phyloP scores from a whole-genome alignment of 2,113 vertebrate genomes.

The Eclectus roratus region DNA sequence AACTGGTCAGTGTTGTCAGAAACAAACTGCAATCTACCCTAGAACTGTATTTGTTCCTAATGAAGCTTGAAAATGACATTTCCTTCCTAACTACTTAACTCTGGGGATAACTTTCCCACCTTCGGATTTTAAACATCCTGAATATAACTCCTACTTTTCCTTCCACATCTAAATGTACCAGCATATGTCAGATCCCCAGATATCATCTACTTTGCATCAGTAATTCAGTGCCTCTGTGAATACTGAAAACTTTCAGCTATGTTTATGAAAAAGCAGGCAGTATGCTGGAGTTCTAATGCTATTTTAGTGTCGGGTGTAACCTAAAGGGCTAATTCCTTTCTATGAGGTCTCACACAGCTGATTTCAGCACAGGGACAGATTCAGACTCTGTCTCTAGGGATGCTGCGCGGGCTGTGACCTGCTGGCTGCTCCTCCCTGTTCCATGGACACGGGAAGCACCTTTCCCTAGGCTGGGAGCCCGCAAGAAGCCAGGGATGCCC shows the following conservation, averaged over 20 bases:
- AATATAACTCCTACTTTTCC: neutral
- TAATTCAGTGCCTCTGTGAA: neutral
- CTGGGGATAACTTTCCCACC: neutral
- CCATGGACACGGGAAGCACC: fast-evolving
- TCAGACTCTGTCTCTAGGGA: neutral
- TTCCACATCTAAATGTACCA: neutral
- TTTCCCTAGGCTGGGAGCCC: fast-evolving
- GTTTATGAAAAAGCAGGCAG: neutral
- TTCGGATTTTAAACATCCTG: neutral
- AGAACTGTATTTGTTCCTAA: neutral
- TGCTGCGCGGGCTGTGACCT: neutral
- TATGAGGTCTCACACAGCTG: neutral
- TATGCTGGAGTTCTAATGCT: neutral
- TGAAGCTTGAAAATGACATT: neutral
- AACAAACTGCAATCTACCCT: neutral
- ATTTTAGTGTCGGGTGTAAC: neutral
- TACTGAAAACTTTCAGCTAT: neutral
- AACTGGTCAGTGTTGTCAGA: neutral
- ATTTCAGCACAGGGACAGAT: neutral
- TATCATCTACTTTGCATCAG: neutral
- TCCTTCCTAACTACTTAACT: neutral
- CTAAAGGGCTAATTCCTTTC: neutral
- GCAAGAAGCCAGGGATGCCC: too few species aligned
- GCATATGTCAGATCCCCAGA: neutral
- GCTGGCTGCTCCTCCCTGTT: neutral